Conservation (phyloP, 2,113 vertebrate genomes). For the Labeo catla region DNA sequence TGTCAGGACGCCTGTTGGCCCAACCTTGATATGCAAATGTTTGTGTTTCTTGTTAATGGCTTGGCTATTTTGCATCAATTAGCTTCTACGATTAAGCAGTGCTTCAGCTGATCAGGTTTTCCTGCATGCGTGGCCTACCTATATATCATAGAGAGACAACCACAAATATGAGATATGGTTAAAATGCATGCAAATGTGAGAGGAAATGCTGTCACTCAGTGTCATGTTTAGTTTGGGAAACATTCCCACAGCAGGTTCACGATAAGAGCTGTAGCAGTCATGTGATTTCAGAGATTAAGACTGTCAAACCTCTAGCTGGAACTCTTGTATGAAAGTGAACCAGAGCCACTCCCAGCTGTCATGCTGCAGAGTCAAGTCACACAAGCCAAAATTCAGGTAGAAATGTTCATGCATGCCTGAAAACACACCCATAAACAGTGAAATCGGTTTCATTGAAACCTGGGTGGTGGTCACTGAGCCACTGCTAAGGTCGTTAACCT, state of each 20-base stretch:
- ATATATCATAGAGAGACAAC: background rate
- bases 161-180: background rate
- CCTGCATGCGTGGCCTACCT: background rate
- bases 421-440: background rate
- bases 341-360: slow-evolving; percentile 39
- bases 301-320: background rate
- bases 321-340: background rate
- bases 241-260: background rate
- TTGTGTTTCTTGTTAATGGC: background rate
- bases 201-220: background rate
- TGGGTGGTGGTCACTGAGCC: background rate
- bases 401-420: background rate
- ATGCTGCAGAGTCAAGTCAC: background rate
- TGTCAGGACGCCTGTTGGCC: background rate
- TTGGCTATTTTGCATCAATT: background rate
- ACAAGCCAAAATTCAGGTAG: background rate
- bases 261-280: background rate
- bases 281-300: slow-evolving; percentile 33
- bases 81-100: background rate
- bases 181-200: slow-evolving; percentile 22
- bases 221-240: background rate
- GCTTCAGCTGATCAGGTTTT: background rate
- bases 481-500: background rate
- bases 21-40: background rate
- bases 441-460: background rate